phyloP scores from a whole-genome alignment of 2,797 vertebrate genomes.

The Aldrovandia affinis region DNA sequence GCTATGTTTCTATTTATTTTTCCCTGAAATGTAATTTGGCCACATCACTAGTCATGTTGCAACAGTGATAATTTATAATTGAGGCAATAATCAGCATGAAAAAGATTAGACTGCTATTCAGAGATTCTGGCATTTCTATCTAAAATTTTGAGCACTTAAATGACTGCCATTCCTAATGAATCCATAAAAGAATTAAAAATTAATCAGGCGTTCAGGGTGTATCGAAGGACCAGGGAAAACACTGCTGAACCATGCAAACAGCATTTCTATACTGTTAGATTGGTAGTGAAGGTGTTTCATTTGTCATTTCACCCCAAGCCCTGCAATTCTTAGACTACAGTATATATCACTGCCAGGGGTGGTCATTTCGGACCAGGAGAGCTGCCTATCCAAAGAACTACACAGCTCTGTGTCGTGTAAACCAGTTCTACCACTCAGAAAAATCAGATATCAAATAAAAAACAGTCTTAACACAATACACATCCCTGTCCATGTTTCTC shows the following conservation, averaged over 20 bases:
- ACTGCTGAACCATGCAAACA: not conserved
- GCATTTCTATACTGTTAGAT: not conserved
- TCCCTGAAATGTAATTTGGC: not conserved
- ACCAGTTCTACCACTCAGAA: not conserved
- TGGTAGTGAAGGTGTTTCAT: not conserved
- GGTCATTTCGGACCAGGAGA: not conserved
- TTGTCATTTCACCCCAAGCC: not conserved
- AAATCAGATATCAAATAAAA: not conserved
- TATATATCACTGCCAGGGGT: not conserved
- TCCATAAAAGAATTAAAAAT: not conserved
- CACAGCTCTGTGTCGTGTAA: not conserved
- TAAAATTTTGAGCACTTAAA: not conserved
- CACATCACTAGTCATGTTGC: not conserved
- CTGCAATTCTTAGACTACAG: not conserved
- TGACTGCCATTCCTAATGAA: not conserved
- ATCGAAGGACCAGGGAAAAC: not conserved
- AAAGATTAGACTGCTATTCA: not conserved
- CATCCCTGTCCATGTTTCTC: not conserved
- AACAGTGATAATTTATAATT: not conserved
- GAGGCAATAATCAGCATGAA: not conserved
- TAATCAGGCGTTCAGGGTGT: not conserved
- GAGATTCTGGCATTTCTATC: not conserved
- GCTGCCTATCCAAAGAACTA: not conserved
- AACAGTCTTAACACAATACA: not conserved
- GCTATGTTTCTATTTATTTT: not conserved